Base-by-base conservation (phyloP, 2,797 vertebrate genomes). In the Lacerta bilineata region DNA sequence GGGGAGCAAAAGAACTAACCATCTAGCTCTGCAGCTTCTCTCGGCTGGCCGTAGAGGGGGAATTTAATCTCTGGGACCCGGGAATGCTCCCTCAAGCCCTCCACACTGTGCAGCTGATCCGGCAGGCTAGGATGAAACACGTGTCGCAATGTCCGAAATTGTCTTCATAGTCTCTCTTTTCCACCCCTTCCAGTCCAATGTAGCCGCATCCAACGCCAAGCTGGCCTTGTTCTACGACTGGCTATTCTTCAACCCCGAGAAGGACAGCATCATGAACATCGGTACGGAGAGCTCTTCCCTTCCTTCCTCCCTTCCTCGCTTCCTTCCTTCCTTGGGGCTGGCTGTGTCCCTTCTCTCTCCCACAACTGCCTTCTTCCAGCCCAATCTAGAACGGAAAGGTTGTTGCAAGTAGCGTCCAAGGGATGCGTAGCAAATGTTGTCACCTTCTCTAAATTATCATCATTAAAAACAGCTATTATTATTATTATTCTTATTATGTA, bases 181-280 rank as follows among this genome's bases (percentile, higher is more conserved):
- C 1, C 33, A 23, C 5, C 59, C 85, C 13, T 91, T 66, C 1
- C 93, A 99, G 99, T 99, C 99, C 1, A 99, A 99, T 0, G 99
- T 99, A 0, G 98, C 99, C 0, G 99, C 98, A 29, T 99, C 98
- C 13, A 99, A 99, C 6, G 98, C 98, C 93, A 99, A 99, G 86
- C 97, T 99, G 95, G 98, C 99, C 43, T 95, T 99, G 66, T 99
- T 99, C 96, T 99, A 99, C 1, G 99, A 99, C 91, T 99, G 99
- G 99, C 97, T 99, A 23, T 99, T 99, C 97, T 99, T 99, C 96
- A 99, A 97, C 89, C 98, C 99, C 0, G 99, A 99, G 94, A 99
- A 99, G 93, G 98, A 99, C 96, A 99, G 98, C 97, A 99, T 99
- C 96, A 99, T 99, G 99, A 99, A 99, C 92, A 99, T 99, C 84